A percentile compares a stretch with the other conserved stretches of the same genome.
phyloP scores from a whole-genome alignment of 1,140 invertebrate species.

The Conus ventricosus region DNA sequence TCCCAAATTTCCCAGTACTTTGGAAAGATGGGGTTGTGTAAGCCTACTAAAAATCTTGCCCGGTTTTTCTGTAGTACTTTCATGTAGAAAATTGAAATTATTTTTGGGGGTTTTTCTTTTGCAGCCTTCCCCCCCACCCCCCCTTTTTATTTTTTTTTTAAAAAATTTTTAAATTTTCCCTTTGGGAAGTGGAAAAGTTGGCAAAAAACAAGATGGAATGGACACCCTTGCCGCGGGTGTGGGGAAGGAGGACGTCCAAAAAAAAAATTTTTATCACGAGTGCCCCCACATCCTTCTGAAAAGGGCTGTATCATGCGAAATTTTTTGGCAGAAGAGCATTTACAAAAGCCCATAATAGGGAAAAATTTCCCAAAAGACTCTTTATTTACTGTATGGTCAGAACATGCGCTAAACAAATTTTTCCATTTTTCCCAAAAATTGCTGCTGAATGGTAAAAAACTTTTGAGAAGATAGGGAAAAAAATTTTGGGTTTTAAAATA shows the following conservation, averaged over 20 bases:
- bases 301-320: constrained; percentile 88
- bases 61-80: too few species aligned
- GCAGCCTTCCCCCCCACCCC: too few species aligned
- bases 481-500: too few species aligned
- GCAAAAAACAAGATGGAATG: constrained; percentile 89
- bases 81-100: too few species aligned
- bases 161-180: constrained; percentile 85
- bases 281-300: constrained; percentile 88
- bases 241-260: constrained; percentile 88
- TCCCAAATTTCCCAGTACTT: neutral
- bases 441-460: too few species aligned
- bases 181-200: constrained; percentile 82
- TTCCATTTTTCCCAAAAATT: too few species aligned
- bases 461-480: too few species aligned
- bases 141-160: constrained; percentile 43
- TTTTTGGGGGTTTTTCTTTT: too few species aligned
- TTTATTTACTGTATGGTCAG: neutral
- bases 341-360: constrained; percentile 80
- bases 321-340: too few species aligned
- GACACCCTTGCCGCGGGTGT: constrained; percentile 94
- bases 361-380: neutral
- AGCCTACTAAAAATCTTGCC: too few species aligned
- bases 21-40: neutral
- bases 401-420: too few species aligned
- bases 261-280: constrained; percentile 88